Evolutionary conservation across 1,140 invertebrate genomes (phyloP).

Genomic region (Drosophila novamexicana): DNA sequence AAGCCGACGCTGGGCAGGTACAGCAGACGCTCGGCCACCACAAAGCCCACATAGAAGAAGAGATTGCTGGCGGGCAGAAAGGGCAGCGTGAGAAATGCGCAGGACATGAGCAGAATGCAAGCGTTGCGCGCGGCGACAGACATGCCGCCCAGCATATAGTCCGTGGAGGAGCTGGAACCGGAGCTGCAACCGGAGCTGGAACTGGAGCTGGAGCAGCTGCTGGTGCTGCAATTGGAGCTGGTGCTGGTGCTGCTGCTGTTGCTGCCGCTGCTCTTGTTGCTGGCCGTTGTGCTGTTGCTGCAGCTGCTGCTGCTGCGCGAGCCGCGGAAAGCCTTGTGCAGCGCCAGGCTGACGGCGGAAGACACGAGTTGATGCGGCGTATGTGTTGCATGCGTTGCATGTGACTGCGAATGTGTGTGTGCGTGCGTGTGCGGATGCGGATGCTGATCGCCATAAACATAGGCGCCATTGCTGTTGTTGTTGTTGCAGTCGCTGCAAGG

Average conservation of each 20-base stretch:
- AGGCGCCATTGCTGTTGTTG: constrained; percentile 67
- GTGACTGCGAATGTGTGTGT: constrained; percentile 8
- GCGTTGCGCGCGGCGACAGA: constrained; percentile 52
- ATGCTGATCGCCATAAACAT: constrained; percentile 35
- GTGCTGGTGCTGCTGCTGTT: constrained; percentile 38
- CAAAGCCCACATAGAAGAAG: constrained; percentile 98
- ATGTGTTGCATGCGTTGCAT: constrained; percentile 16
- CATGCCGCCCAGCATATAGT: constrained; percentile 53
- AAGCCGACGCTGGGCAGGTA: constrained; percentile 98
- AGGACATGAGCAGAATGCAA: constrained; percentile 85
- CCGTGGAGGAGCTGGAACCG: constrained; percentile 18
- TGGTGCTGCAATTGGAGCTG: constrained; percentile 39
- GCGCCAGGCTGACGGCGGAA: constrained; percentile 59
- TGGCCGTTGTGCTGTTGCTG: constrained; percentile 70
- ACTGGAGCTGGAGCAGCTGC: constrained; percentile 12
- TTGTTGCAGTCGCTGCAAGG: constrained; percentile 68
- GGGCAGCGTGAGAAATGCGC: constrained; percentile 93
- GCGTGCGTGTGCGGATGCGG: constrained; percentile 1
- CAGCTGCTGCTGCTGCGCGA: constrained; percentile 81
- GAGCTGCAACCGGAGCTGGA: constrained; percentile 16
- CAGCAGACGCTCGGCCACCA: constrained; percentile 97
- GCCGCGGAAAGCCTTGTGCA: constrained; percentile 62
- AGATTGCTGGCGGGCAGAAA: constrained; percentile 97
- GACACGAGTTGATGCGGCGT: constrained; percentile 67
- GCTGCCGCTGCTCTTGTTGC: constrained; percentile 53